Evolutionary conservation across 2,888 invertebrate species (phyloP).

Genomic region (Apamea epomidion): DNA sequence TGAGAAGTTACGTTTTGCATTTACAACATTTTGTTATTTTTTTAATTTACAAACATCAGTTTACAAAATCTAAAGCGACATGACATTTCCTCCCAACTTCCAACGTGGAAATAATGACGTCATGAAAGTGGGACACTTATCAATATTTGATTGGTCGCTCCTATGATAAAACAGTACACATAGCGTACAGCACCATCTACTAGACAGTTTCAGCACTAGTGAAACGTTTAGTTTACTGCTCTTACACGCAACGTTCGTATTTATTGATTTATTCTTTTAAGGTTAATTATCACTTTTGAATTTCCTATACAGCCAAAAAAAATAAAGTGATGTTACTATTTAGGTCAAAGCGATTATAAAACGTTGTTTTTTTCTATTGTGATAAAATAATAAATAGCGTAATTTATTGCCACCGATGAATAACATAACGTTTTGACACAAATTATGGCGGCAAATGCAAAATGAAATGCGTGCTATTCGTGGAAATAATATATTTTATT

Average conservation of each 20-base stretch:
- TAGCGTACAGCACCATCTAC: slow-evolving; percentile 75
- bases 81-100: slow-evolving; percentile 89
- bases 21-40: slow-evolving; percentile 66
- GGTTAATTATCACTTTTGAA: neutral
- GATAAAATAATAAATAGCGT: neutral
- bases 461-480: neutral
- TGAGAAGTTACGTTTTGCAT: slow-evolving; percentile 57
- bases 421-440: slow-evolving; percentile 26
- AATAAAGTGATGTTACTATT: neutral
- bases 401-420: neutral
- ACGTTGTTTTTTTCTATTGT: neutral
- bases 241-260: neutral
- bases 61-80: slow-evolving; percentile 80
- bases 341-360: neutral
- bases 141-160: slow-evolving; percentile 83
- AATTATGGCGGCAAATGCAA: slow-evolving; percentile 27
- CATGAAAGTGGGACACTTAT: slow-evolving; percentile 87
- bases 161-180: slow-evolving; percentile 76
- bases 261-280: neutral
- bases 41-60: slow-evolving; percentile 72
- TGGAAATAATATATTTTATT: no score
- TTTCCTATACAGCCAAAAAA: neutral
- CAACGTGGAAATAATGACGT: slow-evolving; percentile 93
- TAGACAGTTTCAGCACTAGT: slow-evolving; percentile 48
- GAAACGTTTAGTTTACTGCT: slow-evolving; percentile 54